These are phyloP conservation scores for Trichopoda pennipes DNA, from an alignment of 2,888 invertebrate species.

Conservation along the genomic window DNA sequence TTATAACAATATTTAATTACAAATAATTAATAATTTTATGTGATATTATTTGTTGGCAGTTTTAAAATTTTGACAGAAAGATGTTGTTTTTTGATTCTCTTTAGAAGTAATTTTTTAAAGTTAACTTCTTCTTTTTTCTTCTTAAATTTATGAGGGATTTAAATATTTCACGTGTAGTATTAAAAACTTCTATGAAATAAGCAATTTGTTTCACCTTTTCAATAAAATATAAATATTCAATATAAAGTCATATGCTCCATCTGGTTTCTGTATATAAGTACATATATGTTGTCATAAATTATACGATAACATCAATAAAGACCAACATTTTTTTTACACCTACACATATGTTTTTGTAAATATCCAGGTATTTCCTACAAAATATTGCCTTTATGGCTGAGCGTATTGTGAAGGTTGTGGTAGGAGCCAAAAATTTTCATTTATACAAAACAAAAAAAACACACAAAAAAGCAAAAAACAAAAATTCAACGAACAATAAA, in stretches of 20 bases:
- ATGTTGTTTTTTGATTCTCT: too few relatives aligned
- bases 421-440: conserved; percentile 2
- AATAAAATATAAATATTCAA: conserved; percentile 35
- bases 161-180: too few relatives aligned
- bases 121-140: too few relatives aligned
- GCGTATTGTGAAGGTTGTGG: conserved; percentile 31
- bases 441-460: neutral
- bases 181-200: too few relatives aligned
- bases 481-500: neutral
- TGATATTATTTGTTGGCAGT: too few relatives aligned
- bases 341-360: neutral
- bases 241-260: conserved; percentile 38
- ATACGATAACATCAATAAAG: conserved; percentile 45
- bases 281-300: conserved; percentile 43
- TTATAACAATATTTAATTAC: too few relatives aligned
- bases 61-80: too few relatives aligned
- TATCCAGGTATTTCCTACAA: conserved; percentile 15
- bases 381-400: conserved; percentile 46
- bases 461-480: too few relatives aligned
- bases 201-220: neutral
- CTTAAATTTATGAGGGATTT: too few relatives aligned
- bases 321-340: conserved; percentile 3
- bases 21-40: too few relatives aligned
- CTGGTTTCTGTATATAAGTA: conserved; percentile 11
- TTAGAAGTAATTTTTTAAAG: too few relatives aligned